phyloP scores from a whole-genome alignment of 1,140 invertebrate genomes.

The Drosophila mojavensis region DNA sequence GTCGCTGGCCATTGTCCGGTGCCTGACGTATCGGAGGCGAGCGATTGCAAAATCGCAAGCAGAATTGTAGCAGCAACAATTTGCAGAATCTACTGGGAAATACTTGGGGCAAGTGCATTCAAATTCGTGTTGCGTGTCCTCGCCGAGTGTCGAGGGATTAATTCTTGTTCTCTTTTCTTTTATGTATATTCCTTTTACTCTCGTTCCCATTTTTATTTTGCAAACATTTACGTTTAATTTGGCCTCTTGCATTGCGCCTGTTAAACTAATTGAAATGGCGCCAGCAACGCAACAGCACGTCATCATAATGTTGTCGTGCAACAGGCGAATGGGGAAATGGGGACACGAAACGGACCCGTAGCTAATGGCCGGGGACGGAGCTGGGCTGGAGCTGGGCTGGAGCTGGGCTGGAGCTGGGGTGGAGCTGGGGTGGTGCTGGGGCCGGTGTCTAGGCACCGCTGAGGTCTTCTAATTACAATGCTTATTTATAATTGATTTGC shows the following conservation, averaged over 20 bases:
- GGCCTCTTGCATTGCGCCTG: constrained; percentile 48
- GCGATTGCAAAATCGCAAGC: constrained; percentile 62
- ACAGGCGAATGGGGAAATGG: constrained; percentile 49
- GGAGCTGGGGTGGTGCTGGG: too few relatives aligned
- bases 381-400: too few relatives aligned
- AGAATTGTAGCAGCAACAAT: constrained; percentile 26
- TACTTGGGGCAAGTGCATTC: constrained; percentile 38
- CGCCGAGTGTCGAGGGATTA: constrained; percentile 61
- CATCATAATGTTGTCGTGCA: constrained; percentile 62
- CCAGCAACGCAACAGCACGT: constrained; percentile 14
- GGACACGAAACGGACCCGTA: constrained; percentile 22
- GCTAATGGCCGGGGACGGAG: constrained; percentile 15
- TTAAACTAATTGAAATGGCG: constrained; percentile 75
- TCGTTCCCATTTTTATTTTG: not conserved
- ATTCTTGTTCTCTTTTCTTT: constrained; percentile 43
- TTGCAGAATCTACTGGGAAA: constrained; percentile 39
- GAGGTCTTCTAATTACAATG: constrained; percentile 78
- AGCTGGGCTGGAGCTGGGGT: too few relatives aligned
- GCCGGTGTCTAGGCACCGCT: constrained; percentile 21
- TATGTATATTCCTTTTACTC: not conserved
- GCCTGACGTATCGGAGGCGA: constrained; percentile 36
- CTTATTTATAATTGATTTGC: constrained; percentile 82
- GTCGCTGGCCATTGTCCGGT: constrained; percentile 44
- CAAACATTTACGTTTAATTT: constrained; percentile 70
- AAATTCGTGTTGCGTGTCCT: constrained; percentile 30